Base-by-base conservation (phyloP, 2,888 invertebrate species). In the Germaria angustata region DNA sequence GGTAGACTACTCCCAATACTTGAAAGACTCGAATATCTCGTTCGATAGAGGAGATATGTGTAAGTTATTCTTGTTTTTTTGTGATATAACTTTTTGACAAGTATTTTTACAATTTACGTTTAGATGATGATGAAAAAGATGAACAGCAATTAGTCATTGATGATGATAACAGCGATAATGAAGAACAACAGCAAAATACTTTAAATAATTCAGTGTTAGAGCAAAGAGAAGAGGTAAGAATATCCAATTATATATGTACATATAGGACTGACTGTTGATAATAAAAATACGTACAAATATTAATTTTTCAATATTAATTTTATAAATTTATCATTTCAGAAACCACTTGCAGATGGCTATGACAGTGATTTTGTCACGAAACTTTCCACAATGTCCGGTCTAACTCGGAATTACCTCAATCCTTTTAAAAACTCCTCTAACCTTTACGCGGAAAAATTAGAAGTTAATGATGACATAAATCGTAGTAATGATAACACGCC, bases 71-170 rank as follows among this genome's bases (percentile, higher is more conserved):
- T 11, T 24, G 7, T 2, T 63, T 13, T 11, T 39, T 39, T 13
- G 39, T n/a, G 13, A 13, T 39, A 39, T n/a, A 61, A 24, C 59
- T 41, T 15, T 17, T 32, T 51, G 39, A 32, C 0, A 9, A 9
- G 9, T 77, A 20, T 44, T 28, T 13, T 46, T n/a, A 13, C 6
- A 15, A 51, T 28, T 73, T 22, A 22, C 22, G 32, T 80, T 75
- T 63, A 90, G 93, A 92, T 71, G 93, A 93, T 85, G 93, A 93
- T 69, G 93, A 93, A 86, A 93, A 93, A 77, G 91, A 91, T 84
- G 93, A 93, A 76, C 93, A 93, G 88, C 90, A 90, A 81, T 84
- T 90, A 81, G 87, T 91, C 69, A 87, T 91, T 61, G 89, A 90
- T 83, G 88, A 91, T 85, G 90, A 89, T 73, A 89, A 90, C 63